A percentile compares a stretch with the other conserved stretches of the same genome.
Evolutionary conservation across 2,888 invertebrate genomes (phyloP).

Genomic region (Apamea sordens): DNA sequence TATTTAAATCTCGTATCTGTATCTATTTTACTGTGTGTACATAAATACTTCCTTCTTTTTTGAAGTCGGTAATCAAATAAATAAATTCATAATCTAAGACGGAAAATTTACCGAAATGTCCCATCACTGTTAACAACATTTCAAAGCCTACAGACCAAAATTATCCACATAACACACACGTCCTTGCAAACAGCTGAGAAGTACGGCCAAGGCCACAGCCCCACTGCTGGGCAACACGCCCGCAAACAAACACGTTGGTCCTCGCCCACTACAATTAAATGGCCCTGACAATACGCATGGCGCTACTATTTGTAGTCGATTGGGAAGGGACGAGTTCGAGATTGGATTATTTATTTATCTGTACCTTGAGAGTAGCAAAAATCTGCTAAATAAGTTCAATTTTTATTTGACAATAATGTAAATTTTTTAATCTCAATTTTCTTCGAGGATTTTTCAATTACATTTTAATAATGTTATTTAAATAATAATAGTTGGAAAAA

Average conservation of each 20-base stretch:
- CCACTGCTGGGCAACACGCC: constrained; percentile 58
- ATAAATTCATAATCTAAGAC: too few relatives aligned
- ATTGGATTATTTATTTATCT: not conserved
- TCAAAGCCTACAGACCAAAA: not conserved
- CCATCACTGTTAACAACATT: too few relatives aligned
- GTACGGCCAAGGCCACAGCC: constrained; percentile 58
- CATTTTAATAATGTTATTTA: too few relatives aligned
- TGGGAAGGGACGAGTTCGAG: not conserved
- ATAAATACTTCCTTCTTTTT: too few relatives aligned
- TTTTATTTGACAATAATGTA: too few relatives aligned
- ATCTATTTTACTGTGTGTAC: too few relatives aligned
- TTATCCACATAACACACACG: not conserved
- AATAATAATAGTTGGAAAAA: not conserved
- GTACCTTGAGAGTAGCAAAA: not conserved
- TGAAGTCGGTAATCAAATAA: too few relatives aligned
- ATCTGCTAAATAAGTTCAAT: not conserved
- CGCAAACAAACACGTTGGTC: constrained; percentile 52
- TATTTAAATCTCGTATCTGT: too few relatives aligned
- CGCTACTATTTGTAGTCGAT: constrained; percentile 49
- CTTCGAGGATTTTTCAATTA: too few relatives aligned
- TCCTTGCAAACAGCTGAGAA: constrained; percentile 19
- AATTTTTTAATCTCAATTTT: too few relatives aligned
- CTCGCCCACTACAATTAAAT: constrained; percentile 65
- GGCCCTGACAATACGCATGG: constrained; percentile 58
- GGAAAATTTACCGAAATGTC: not conserved